Base-by-base conservation (phyloP, 2,888 invertebrate species). In the Lithophane semibrunnea region DNA sequence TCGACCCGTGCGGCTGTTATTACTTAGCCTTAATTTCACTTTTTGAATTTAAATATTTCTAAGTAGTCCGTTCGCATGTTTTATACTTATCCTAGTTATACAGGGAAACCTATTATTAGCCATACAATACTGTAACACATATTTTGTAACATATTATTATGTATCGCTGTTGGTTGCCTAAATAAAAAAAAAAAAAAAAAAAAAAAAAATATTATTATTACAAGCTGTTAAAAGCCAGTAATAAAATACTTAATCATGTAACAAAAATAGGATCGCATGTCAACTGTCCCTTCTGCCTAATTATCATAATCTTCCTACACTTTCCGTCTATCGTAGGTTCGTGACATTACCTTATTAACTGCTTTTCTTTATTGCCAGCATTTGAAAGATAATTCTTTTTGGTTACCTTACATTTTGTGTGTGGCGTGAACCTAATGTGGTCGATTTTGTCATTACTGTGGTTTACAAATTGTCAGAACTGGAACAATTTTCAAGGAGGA, bases 321-420 rank as follows among this genome's bases (percentile, higher is more conserved):
- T 83, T 77, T 44, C 47, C 71, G 66, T 67, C 72, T 76, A 83
- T 79, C 75, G 83, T 71, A 77, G 79, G 87, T 87, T 89, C 92
- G 92, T 92, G 92, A 90, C 88, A 88, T 83, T 90, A 86, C 86
- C 92, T 92, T 92, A 92, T 92, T 92, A 92, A 91, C 91, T 88
- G 85, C 65, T 86, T 88, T 89, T 90, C 89, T 90, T 92, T 92
- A 92, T 91, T 84, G 90, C 83, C 85, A 80, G 89, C 82, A 86
- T 87, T 90, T 85, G 80, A 88, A 88, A 87, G 91, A 91, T 92
- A 91, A 91, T 91, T 89, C 75, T 80, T 86, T 86, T 84, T 82
- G 87, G 89, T 85, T 75, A 84, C 82, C 85, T 79, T 86, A 79
- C 83, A 73, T 87, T 87, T 87, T 85, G 86, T 86, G 78, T 84